Conservation (phyloP, 2,888 invertebrate genomes). For the Itoplectis maculator region DNA sequence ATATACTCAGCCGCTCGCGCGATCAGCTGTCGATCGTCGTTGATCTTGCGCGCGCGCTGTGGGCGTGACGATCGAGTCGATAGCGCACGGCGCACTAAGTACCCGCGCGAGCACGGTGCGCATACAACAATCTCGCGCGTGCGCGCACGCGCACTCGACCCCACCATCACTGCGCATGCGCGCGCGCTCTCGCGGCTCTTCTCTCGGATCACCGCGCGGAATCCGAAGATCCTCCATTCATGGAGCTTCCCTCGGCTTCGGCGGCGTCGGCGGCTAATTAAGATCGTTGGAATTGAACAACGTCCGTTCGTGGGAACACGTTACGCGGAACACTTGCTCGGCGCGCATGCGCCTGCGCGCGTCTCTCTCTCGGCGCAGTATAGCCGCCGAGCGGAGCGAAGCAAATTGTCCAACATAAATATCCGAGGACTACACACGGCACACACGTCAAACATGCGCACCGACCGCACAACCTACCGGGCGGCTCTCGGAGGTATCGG, state of each 20-base stretch:
- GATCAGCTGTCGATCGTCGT: conserved; percentile 49
- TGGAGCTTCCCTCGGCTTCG: conserved; percentile 61
- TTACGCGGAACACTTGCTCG: conserved; percentile 60
- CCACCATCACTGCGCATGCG: no score
- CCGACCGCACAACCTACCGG: background rate
- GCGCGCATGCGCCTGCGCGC: conserved; percentile 11
- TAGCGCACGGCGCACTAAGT: conserved; percentile 45
- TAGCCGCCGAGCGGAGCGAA: conserved; percentile 56
- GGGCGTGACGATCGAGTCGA: conserved; percentile 60
- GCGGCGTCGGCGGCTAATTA: conserved; percentile 69
- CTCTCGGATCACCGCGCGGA: conserved; percentile 49
- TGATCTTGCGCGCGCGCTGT: conserved; percentile 32
- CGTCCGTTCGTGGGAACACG: conserved; percentile 66
- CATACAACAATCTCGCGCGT: no score
- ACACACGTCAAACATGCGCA: no score
- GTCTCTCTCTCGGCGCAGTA: no score
- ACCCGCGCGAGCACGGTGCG: no score
- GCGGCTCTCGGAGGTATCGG: conserved; percentile 3
- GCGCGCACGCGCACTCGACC: background rate
- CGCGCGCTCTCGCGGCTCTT: conserved; percentile 35
- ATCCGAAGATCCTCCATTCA: conserved; percentile 69
- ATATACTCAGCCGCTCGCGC: conserved; percentile 4
- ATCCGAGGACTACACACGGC: conserved; percentile 63
- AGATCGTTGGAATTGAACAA: conserved; percentile 71
- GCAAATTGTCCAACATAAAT: conserved; percentile 71